Base-by-base conservation (phyloP, 2,113 vertebrate genomes). In the Ptilonorhynchus violaceus region DNA sequence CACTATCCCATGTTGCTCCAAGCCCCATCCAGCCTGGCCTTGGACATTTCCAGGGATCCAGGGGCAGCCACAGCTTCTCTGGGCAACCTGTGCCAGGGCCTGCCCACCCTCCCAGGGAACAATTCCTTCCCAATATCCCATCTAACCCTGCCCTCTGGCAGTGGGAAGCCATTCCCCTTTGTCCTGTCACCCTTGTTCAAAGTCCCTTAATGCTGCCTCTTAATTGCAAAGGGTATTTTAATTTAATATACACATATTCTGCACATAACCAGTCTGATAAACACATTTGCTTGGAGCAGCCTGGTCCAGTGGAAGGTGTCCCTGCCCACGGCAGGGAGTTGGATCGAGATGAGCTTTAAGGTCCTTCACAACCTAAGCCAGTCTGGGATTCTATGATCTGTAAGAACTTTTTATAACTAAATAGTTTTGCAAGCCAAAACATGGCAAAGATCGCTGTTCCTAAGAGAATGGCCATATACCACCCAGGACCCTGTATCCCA, bases 331-430 rank as follows among this genome's bases (percentile, higher is more conserved):
- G 75, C 41, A 63, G 47, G 24, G 23, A 46, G 5, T 0, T 63
- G 66, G n/a, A 25, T 11, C 19, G n/a, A 20, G 49, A 27, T 18
- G 49, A 30, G 11, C 7, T 88, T 35, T 47, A 25, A 72, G 15
- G 6, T 17, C 2, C 6, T 6, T 19, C 19, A 8, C 4, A 55
- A 0, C 8, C 20, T 41, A 49, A 42, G 31, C 30, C 30, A 15
- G 13, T 4, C 20, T 67, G 70, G 24, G 42, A 50, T 25, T 76
- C n/a, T 20, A 1, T 19, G 35, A 64, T 64, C 56, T 80, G 13
- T 19, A 35, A 72, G 75, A 35, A 72, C 17, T 64, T 56, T 4
- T 4, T 41, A 8, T 6, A 62, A 37, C 11, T 28, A 12, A 27
- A 22, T 2, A 31, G 24, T 49, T 49, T 25, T 63, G n/a, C 56